A percentile compares a stretch with the other conserved stretches of the same genome.
Evolutionary conservation across 2,113 vertebrate genomes (phyloP).

Genomic region (Otolemur garnettii): DNA sequence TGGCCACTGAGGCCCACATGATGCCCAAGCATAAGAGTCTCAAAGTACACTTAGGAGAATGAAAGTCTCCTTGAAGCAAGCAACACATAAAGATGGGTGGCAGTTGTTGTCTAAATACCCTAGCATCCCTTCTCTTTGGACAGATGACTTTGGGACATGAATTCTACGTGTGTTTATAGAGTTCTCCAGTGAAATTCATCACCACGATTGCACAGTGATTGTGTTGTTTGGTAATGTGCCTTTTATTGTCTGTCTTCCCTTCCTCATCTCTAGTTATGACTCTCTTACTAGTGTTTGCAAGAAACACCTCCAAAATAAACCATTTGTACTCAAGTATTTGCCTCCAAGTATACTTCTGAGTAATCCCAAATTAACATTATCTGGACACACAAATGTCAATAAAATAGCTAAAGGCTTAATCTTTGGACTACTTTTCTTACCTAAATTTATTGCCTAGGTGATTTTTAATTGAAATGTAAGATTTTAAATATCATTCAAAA

Average conservation of each 20-base stretch:
- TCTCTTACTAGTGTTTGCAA: not conserved
- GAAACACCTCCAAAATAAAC: not conserved
- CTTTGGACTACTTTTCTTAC: not conserved
- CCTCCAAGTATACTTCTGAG: not conserved
- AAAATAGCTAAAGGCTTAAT: not conserved
- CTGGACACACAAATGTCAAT: not conserved
- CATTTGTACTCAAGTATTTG: not conserved
- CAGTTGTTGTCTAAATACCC: not conserved
- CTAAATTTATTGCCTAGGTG: not conserved
- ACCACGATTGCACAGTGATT: not conserved
- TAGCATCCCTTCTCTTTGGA: not conserved
- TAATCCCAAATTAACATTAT: not conserved
- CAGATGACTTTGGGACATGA: not conserved
- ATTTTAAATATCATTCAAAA: constrained; percentile 33
- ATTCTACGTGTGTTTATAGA: not conserved
- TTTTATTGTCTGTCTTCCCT: not conserved
- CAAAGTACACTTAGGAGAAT: not conserved
- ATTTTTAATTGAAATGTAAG: not conserved
- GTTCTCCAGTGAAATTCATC: not conserved
- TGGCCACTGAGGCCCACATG: not conserved
- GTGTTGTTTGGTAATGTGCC: not conserved
- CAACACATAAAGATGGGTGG: not conserved
- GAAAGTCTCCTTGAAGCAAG: not conserved
- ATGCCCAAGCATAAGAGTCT: not conserved
- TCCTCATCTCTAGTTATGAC: not conserved